Base-by-base conservation (phyloP, 2,797 vertebrate species). In the Sebastes itinus region DNA sequence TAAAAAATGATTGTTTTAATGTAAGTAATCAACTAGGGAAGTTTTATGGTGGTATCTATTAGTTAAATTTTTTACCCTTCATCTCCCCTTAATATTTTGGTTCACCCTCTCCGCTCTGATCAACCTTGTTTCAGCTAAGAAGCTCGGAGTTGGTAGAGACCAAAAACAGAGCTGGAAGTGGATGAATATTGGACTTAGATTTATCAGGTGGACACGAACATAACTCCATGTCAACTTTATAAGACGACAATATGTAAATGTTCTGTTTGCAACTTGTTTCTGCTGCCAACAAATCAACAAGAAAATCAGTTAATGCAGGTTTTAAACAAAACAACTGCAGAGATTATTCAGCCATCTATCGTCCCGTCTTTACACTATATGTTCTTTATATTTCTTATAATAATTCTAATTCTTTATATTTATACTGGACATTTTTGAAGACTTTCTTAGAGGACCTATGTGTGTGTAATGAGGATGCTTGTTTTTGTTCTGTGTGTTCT, bases 401-500 rank as follows among this genome's bases (percentile, higher is more conserved):
- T 16, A 52, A 32, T 68, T 54, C 4, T 27, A 28, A 60, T 22
- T 72, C 56, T 22, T 38, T 27, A 4, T 16, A 63, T 18, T 18
- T 8, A 23, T 1, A 30, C 12, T 12, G 2, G 18, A 16, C 28
- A 20, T 27, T 70, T 32, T 20, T 35, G 1, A n/a, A 35, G 25
- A 3, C 6, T 20, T 5, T 49, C 12, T 10, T 6, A 12, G 20
- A 23, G 14, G 27, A 25, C 14, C 52, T 58, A 23, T 62, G 25
- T 52, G 35, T 49, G 27, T 76, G 69, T 46, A 64, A 85, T 69
- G 54, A 65, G 52, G 78, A 59, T 35, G 54, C 22, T 18, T 32
- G 33, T 75, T 70, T 18, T 62, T 49, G 42, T 52, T 72, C 28
- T 63, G 38, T 78, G 68, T 84, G 76, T 78, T 55, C 74, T 38